phyloP scores from a whole-genome alignment of 2,888 invertebrate species.

The Linnaemya vulpina region DNA sequence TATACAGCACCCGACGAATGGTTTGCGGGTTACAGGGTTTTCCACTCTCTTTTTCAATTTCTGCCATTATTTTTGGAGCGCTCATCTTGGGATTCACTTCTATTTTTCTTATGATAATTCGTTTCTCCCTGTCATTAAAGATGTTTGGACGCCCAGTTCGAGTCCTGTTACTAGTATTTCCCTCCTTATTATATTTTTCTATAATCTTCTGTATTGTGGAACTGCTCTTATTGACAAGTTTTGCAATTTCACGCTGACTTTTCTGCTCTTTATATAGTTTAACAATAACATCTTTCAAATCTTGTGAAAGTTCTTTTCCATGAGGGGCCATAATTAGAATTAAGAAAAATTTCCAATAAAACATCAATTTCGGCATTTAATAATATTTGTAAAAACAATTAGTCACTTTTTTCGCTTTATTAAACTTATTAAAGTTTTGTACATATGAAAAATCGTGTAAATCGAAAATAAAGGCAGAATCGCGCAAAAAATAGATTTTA shows the following conservation, averaged over 20 bases:
- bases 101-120: slow-evolving; percentile 32
- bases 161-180: slow-evolving; percentile 30
- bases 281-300: slow-evolving; percentile 29
- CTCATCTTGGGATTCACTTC: slow-evolving; percentile 24
- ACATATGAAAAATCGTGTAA: too few species aligned
- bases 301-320: slow-evolving; percentile 38
- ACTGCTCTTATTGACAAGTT: slow-evolving; percentile 9
- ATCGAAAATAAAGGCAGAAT: too few species aligned
- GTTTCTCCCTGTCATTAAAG: slow-evolving; percentile 34
- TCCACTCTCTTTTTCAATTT: slow-evolving; percentile 23
- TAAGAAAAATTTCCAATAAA: slow-evolving; percentile 13
- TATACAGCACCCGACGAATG: slow-evolving; percentile 32
- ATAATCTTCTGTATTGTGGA: slow-evolving; percentile 17
- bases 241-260: slow-evolving; percentile 27
- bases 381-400: slow-evolving; percentile 11
- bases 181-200: slow-evolving; percentile 20
- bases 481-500: too few species aligned
- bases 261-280: slow-evolving; percentile 19
- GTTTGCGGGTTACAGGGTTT: slow-evolving; percentile 25
- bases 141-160: slow-evolving; percentile 26
- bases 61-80: slow-evolving; percentile 30
- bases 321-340: slow-evolving; percentile 12
- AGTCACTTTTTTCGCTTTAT: slow-evolving; percentile 8
- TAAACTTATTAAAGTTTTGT: too few species aligned
- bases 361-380: slow-evolving; percentile 1